Evolutionary conservation across 2,797 vertebrate species (phyloP), one percentile per base, ranked within the genome.

Genomic region (Echeneis naucrates): DNA sequence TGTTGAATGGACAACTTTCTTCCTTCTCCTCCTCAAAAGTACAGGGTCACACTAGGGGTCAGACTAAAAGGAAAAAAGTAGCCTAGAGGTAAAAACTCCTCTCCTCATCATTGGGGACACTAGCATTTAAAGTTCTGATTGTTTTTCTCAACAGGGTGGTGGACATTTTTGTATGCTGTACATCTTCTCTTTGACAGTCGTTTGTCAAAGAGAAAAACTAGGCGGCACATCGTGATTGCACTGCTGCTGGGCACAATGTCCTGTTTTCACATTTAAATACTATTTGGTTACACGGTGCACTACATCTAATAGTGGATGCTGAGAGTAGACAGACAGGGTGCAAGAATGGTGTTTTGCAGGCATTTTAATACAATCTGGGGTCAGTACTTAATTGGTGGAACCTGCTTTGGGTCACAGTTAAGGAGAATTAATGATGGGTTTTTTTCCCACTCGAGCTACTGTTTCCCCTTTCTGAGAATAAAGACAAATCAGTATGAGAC

Each of bases 401-500:
- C 53, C 52, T 82, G 71, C 57, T 76, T 64, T 56, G 52, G n/a
- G 53, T 72, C 68, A 26, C 26, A 12, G 50, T 78, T 48, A 44
- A 56, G 52, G 59, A 60, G 60, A 64, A 32, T 60, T 10, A 40
- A 50, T 59, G 50, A 62, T 54, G 33, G 23, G 16, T 27, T 27
- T 27, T 16, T 47, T 63, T 45, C 70, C 64, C 42, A 44, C 67
- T 61, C 68, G 69, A 79, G 52, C 57, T 52, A 33, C 26, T 55
- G 8, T 57, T 58, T 69, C 56, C 67, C 59, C 27, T 68, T 37
- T 50, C 32, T 68, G 33, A 77, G 56, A 77, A 67, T 66, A 33
- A 72, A 79, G 87, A 92, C 80, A 87, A 91, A 91, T 92, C 82
- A 86, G 68, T 82, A 38, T 59, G 80, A 89, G 59, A 61, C 77